Conservation (phyloP, 2,797 vertebrate species). For the Morus bassanus region DNA sequence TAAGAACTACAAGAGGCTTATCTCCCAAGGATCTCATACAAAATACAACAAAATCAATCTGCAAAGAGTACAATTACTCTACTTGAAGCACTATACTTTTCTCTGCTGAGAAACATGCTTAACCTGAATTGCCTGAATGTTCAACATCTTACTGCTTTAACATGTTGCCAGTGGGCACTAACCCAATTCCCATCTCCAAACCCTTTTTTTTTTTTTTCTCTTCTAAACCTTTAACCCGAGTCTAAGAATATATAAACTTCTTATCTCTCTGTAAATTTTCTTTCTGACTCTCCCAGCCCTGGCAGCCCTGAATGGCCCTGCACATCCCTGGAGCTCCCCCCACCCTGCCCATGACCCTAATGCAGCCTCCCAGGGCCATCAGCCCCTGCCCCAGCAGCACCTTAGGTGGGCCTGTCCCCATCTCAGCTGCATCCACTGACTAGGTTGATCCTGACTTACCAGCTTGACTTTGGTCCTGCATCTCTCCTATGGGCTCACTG, state of each 20-base stretch:
- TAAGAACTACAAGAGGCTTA: not conserved
- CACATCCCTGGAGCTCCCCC: accelerated
- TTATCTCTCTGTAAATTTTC: not conserved
- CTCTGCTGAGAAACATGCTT: not conserved
- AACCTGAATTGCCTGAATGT: not conserved
- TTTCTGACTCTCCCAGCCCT: not conserved
- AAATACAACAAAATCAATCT: not conserved
- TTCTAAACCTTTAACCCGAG: not conserved
- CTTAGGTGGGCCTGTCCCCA: too few relatives aligned
- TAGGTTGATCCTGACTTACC: not conserved
- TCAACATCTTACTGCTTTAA: not conserved
- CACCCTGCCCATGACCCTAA: accelerated
- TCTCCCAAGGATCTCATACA: not conserved
- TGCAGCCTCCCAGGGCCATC: accelerated
- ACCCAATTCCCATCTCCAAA: not conserved
- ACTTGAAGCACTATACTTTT: not conserved
- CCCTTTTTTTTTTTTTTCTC: accelerated
- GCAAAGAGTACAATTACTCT: not conserved
- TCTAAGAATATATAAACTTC: not conserved
- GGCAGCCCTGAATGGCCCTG: not conserved
- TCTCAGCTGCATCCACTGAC: not conserved
- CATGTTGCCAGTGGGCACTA: not conserved
- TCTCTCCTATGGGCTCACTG: not conserved
- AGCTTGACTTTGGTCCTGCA: not conserved
- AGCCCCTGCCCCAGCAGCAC: not conserved